A percentile compares a stretch with the other conserved stretches of the same genome.
Evolutionary conservation across 2,113 vertebrate genomes (phyloP).

Genomic region (Brachypteracias leptosomus): DNA sequence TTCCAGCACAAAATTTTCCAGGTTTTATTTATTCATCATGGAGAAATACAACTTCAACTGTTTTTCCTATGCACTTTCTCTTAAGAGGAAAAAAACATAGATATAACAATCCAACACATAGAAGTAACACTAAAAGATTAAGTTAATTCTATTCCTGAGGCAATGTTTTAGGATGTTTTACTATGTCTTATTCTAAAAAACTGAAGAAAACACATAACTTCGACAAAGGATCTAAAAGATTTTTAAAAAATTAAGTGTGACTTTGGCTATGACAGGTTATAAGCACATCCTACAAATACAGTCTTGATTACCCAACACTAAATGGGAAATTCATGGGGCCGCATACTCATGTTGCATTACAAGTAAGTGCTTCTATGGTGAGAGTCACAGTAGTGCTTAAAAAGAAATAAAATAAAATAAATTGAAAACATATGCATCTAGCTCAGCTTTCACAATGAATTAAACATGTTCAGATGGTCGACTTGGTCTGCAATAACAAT

Average conservation of each 20-base stretch:
- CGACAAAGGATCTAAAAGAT: neutral
- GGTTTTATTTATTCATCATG: neutral
- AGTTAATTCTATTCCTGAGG: neutral
- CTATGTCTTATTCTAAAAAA: neutral
- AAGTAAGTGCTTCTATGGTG: neutral
- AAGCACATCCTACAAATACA: neutral
- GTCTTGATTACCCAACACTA: neutral
- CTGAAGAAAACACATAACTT: neutral
- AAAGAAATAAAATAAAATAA: neutral
- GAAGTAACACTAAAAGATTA: neutral
- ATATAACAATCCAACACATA: neutral
- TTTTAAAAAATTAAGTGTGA: neutral
- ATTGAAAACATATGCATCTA: neutral
- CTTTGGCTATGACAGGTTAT: neutral
- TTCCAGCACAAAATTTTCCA: neutral
- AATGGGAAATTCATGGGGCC: neutral
- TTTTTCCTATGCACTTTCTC: neutral
- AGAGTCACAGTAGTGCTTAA: neutral
- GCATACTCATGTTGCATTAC: neutral
- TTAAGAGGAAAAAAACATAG: neutral
- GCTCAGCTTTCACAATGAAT: conserved; percentile 8
- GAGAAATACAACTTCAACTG: neutral
- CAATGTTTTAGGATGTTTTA: neutral
- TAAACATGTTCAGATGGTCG: neutral
- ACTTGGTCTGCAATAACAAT: neutral